These are phyloP conservation scores for Spodoptera picta DNA, from an alignment of 2,888 invertebrate genomes.

Conservation along the genomic window DNA sequence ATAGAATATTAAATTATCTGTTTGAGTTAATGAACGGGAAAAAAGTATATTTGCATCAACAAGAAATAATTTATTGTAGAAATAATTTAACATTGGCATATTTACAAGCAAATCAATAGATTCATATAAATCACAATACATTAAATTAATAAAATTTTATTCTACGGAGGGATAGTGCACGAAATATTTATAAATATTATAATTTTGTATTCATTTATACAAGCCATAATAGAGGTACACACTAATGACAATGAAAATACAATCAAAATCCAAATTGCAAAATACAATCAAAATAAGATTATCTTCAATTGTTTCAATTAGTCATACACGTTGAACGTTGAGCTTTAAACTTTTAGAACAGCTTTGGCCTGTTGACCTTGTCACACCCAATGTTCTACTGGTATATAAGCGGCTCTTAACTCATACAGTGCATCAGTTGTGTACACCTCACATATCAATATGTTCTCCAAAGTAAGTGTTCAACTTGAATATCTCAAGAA, in stretches of 20 bases:
- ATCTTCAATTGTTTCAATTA: conserved; percentile 31
- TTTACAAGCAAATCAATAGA: too few relatives aligned
- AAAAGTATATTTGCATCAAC: too few relatives aligned
- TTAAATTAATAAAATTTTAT: too few relatives aligned
- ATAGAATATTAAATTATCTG: too few relatives aligned
- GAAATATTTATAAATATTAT: too few relatives aligned
- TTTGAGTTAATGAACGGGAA: too few relatives aligned
- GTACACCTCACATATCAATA: conserved; percentile 65
- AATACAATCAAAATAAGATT: conserved; percentile 8
- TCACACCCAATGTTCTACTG: conserved; percentile 62
- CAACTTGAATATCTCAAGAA: not conserved
- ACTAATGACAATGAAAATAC: conserved; percentile 1
- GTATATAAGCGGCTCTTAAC: conserved; percentile 72
- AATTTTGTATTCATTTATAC: too few relatives aligned
- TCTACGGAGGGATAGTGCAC: too few relatives aligned
- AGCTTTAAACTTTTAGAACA: conserved; percentile 53
- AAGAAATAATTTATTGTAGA: too few relatives aligned
- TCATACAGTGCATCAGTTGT: conserved; percentile 71
- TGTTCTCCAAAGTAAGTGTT: conserved; percentile 81
- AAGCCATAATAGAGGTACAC: too few relatives aligned
- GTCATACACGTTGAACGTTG: conserved; percentile 29
- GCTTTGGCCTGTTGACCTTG: conserved; percentile 76
- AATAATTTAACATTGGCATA: too few relatives aligned
- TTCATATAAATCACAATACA: too few relatives aligned
- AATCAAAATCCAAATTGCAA: conserved; percentile 3